A percentile compares a stretch with the other conserved stretches of the same genome.
phyloP scores from a whole-genome alignment of 2,113 vertebrate genomes.

The Chitala chitala region DNA sequence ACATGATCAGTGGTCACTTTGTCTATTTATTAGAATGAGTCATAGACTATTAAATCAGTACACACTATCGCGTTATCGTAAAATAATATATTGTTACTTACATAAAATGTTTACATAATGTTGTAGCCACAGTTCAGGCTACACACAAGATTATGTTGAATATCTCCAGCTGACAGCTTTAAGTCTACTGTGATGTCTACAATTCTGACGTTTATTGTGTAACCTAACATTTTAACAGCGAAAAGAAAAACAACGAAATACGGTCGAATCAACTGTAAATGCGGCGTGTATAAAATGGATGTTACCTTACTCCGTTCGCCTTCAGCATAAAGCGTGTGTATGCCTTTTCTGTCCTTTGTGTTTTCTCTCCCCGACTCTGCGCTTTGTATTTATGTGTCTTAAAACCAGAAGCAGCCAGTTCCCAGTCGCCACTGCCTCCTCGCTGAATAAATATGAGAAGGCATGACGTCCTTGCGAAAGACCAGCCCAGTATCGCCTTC shows the following conservation, averaged over 20 bases:
- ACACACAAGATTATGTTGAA: background rate
- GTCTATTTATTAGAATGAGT: background rate
- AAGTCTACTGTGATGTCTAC: conserved; percentile 29
- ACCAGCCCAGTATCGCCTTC: conserved; percentile 16
- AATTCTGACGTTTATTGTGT: conserved; percentile 9
- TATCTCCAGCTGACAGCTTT: conserved; percentile 11
- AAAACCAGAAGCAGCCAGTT: conserved; percentile 77
- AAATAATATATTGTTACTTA: background rate
- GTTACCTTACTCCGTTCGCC: conserved; percentile 63
- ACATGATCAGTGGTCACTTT: too few relatives aligned
- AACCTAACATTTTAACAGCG: background rate
- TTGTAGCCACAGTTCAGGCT: background rate
- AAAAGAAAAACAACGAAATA: background rate
- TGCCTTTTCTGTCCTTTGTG: conserved; percentile 48
- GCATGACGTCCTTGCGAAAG: conserved; percentile 30
- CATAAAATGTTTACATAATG: background rate
- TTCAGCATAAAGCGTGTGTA: conserved; percentile 49
- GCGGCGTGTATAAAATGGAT: background rate
- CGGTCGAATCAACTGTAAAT: background rate
- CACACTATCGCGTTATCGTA: background rate
- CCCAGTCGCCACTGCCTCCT: conserved; percentile 48
- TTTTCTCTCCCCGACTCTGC: conserved; percentile 50
- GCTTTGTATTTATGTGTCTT: conserved; percentile 63
- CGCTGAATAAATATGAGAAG: conserved; percentile 55
- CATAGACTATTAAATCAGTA: background rate